Base-by-base conservation (phyloP, 2,888 invertebrate genomes). In the Drosophila acutilabella region DNA sequence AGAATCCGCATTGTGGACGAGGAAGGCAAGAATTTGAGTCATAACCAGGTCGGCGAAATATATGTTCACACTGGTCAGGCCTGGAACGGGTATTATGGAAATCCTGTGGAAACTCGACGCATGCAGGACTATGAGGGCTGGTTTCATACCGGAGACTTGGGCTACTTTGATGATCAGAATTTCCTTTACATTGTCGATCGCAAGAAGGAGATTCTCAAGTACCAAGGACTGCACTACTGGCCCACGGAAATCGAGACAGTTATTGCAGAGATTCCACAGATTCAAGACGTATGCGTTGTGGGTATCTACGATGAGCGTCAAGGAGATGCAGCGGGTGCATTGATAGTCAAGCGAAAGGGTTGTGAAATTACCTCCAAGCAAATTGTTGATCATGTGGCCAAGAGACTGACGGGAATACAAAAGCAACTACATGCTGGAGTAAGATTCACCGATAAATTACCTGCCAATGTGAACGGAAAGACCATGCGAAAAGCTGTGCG, bases 101-200 rank as follows among this genome's bases (percentile, higher is more conserved):
- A 91, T 71, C 77, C 81, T 0, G 78, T 74, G 14, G 90, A 84
- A 14, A 90, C 92, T 0, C 67, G 65, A 2, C 71, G 72, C 4
- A 83, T 81, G 51, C 80, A 89, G 26, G 90, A 90, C 60, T 61
- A 61, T 1, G 86, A 92, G 38, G 88, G 88, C 18, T 92, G 90
- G 91, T 79, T 91, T 38, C 89, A 89, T 10, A 89, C 91, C 0
- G 92, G 92, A 4, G 92, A 92, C 58, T 26, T 92, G 50, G 92
- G 92, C 2, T 87, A 89, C 60, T 89, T 92, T 50, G 91, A 92
- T 61, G 80, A 89, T 1, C 81, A 90, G 14, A 91, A 91, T 7
- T 80, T 74, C 66, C 67, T 92, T 2, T 89, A 79, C 64, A 72
- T 91, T 26, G 82, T 82, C 5, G 92, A 89, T 73, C 88, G 92